Evolutionary conservation across 2,888 invertebrate species (phyloP), one percentile per base, ranked within the genome.

Genomic region (Agrypnus murinus): DNA sequence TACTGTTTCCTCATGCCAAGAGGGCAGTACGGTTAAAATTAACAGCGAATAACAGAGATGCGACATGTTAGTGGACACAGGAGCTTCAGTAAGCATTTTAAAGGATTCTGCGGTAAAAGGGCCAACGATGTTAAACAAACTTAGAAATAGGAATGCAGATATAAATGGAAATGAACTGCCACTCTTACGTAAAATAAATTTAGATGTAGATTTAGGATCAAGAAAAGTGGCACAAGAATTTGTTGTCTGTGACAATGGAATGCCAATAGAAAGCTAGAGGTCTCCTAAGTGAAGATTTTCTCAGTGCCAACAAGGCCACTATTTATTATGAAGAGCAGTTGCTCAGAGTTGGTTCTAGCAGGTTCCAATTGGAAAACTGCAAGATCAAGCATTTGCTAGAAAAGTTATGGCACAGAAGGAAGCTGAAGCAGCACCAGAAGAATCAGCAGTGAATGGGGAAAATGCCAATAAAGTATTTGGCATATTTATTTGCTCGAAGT

Each of bases 31-130:
- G 5, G 5, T 25, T 3, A 25, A 5, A 3, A 25, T 25, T 5
- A 25, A 2, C 5, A 25, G 3, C 25, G 25, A 25, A 25, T 3
- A 25, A 3, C 3, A 38, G 8, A n/a, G 4, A 38, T 38, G 38
- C 8, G 8, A 38, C 3, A 38, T 38, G 38, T 38, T 38, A 38
- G 38, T 38, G 38, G 38, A n/a, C 38, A 38, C 38, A 38, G 38
- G 8, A 4, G 38, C 38, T 4, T 38, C 38, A 2, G 38, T n/a
- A 2, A 38, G 38, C n/a, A 38, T 38, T n/a, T 4, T 38, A 38
- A 38, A 38, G 8, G 38, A 38, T 7, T 38, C 3, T 2, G 8
- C 8, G 8, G 9, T 38, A 7, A n/a, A n/a, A 38, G 38, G 38
- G 38, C 38, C 2, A 25, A 2, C 2, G 25, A 5, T 3, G 2